Conservation (phyloP, 30 jellyfish, hydroid and myxozoan genomes). For the Aurelia aurita region DNA sequence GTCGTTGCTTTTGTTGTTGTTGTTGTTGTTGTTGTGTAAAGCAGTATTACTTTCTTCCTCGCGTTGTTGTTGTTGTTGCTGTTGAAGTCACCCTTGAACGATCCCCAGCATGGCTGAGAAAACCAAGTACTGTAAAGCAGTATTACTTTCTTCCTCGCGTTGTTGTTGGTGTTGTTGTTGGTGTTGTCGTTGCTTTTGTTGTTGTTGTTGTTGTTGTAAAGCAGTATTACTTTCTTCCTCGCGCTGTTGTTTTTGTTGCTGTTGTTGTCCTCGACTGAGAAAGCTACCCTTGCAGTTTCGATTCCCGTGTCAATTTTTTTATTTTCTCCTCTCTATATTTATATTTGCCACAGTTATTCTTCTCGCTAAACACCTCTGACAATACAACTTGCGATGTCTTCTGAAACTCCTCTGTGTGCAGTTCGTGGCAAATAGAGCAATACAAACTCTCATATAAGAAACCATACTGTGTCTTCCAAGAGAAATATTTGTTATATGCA, state of each 20-base stretch:
- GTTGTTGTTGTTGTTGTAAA: too few species aligned
- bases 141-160: background rate
- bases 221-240: too few species aligned
- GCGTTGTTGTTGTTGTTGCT: too few species aligned
- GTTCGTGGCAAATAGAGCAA: conserved; percentile 10
- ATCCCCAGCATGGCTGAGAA: background rate
- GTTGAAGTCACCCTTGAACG: background rate
- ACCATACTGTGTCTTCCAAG: conserved; percentile 67
- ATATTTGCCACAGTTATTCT: background rate
- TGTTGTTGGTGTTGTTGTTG: background rate
- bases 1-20: background rate
- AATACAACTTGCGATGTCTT: background rate
- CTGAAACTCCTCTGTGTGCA: background rate
- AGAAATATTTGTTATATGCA: conserved; percentile 75
- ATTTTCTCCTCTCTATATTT: background rate
- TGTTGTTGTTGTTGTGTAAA: too few species aligned
- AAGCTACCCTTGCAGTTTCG: background rate
- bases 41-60: too few species aligned
- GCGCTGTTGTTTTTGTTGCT: too few species aligned
- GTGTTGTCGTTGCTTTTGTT: background rate
- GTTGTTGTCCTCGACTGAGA: too few species aligned
- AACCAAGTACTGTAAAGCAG: conserved; percentile 13
- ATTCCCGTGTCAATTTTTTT: background rate
- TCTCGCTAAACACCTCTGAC: background rate
- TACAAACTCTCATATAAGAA: background rate